Evolutionary conservation across 2,888 invertebrate species (phyloP), one percentile per base, ranked within the genome.

Genomic region (Tortrix viridana): DNA sequence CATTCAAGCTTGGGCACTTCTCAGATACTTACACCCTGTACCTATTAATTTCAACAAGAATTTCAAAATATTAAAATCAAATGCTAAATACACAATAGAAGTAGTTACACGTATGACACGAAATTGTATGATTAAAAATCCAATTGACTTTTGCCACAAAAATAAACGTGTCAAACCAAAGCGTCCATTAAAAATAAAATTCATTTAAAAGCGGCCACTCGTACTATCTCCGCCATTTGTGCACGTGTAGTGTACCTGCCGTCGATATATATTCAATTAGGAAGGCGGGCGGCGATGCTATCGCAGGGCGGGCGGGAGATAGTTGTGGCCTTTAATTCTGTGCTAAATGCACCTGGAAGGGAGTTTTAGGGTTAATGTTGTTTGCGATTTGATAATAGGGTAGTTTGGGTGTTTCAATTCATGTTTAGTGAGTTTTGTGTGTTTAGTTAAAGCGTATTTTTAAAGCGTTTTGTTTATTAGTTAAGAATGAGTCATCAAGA

Each of bases 281-380:
- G 70, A 67, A 62, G 65, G 65, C 65, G 70, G 70, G 70, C 66
- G 65, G 65, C 65, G 70, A 69, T 67, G 58, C 18, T 68, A 69
- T 69, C 67, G 60, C 55, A 14, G 58, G 63, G 52, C 55, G 67
- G 67, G 67, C 66, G 53, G 47, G 20, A 47, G 54, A 55, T 55
- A 55, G 54, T 55, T 55, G 54, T 55, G 54, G 32, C 53, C 54
- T 55, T 55, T 55, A 55, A 55, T 55, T 55, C 54, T 44, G 43
- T 55, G 54, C 54, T 55, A 55, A 55, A 55, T 55, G 54, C 54
- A 55, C 54, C 14, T 32, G 32, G 26, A 19, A 20, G 53, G 23
- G n/a, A 16, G 22, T 32, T 41, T 43, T 23, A 19, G 44, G 54
- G 54, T 55, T 55, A 55, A 55, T 55, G 43, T 44, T 55, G 43